Evolutionary conservation across 2,113 vertebrate genomes (phyloP).

Genomic region (Zeus faber): DNA sequence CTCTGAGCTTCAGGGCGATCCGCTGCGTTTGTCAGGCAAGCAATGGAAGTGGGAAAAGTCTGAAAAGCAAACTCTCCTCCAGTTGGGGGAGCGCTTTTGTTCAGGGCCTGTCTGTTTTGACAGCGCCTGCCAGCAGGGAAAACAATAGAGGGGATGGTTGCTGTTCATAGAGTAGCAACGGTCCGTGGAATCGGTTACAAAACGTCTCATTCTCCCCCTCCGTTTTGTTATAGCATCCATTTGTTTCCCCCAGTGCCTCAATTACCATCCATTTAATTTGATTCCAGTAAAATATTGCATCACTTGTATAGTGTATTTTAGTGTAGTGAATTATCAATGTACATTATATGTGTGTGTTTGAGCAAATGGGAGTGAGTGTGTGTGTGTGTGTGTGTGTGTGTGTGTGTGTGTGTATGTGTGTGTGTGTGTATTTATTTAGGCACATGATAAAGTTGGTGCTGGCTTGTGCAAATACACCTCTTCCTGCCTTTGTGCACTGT

Average conservation of each 20-base stretch:
- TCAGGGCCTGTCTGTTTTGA: constrained; percentile 55
- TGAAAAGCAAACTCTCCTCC: constrained; percentile 32
- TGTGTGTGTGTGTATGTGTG: too few species aligned
- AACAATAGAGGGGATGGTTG: constrained; percentile 29
- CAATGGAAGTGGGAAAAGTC: constrained; percentile 26
- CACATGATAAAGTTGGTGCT: too few species aligned
- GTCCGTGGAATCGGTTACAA: too few species aligned
- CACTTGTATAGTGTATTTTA: constrained; percentile 19
- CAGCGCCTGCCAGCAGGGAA: constrained; percentile 43
- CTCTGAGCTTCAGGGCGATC: constrained; percentile 18
- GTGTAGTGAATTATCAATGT: constrained; percentile 6
- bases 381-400: too few species aligned
- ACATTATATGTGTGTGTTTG: constrained; percentile 5
- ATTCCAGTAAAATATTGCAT: constrained; percentile 28
- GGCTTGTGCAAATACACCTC: too few species aligned
- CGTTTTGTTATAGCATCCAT: constrained; percentile 31
- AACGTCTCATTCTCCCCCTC: constrained; percentile 24
- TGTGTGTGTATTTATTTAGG: too few species aligned
- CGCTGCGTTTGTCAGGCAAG: constrained; percentile 22
- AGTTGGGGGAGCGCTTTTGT: constrained; percentile 36
- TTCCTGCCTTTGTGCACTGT: too few species aligned
- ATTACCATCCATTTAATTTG: constrained; percentile 42
- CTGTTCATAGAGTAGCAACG: not conserved
- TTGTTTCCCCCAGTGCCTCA: constrained; percentile 35
- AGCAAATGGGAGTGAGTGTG: too few species aligned